Evolutionary conservation across 2,888 invertebrate species (phyloP).

Genomic region (Apamea monoglypha): DNA sequence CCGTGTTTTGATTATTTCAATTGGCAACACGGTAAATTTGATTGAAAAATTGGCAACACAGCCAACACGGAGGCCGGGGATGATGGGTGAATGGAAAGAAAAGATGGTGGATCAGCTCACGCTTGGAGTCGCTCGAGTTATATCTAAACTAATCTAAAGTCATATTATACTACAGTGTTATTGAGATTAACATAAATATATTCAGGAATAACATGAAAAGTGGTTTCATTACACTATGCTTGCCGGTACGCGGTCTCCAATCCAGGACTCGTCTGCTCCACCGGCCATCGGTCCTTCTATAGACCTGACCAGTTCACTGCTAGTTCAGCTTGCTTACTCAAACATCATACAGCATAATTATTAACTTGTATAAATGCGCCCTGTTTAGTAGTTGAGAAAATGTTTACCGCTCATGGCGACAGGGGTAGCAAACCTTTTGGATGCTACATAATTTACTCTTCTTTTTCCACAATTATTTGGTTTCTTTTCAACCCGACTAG

Average conservation of each 20-base stretch:
- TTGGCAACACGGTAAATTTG: too few relatives aligned
- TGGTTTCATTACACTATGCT: background rate
- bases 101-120: too few relatives aligned
- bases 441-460: background rate
- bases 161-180: too few relatives aligned
- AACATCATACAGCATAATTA: background rate
- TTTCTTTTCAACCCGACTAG: constrained; percentile 1
- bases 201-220: too few relatives aligned
- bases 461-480: background rate
- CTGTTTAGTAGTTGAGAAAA: constrained; percentile 3
- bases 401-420: background rate
- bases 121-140: too few relatives aligned
- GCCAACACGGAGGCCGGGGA: too few relatives aligned
- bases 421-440: background rate
- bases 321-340: background rate
- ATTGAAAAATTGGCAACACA: too few relatives aligned
- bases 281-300: background rate
- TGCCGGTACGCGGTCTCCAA: background rate
- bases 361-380: background rate
- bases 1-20: too few relatives aligned
- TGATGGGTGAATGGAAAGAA: too few relatives aligned
- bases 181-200: too few relatives aligned
- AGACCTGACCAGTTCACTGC: background rate
- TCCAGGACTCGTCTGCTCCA: background rate
- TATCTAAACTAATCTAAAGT: too few relatives aligned